Conservation (phyloP, 1,140 invertebrate species). For the Drosophila neocordata region DNA sequence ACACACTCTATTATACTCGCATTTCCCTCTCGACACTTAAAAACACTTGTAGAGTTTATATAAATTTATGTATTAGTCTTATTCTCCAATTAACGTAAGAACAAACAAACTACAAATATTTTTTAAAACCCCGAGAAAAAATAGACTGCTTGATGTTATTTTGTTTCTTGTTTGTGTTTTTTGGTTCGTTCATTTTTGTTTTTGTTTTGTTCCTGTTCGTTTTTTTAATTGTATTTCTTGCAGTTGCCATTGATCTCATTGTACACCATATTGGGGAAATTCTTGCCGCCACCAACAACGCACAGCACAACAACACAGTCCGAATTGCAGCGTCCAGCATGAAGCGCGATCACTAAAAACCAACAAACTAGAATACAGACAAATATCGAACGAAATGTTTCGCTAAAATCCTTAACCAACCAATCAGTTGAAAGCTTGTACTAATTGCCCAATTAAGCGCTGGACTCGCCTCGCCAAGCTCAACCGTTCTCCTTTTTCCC, state of each 20-base stretch:
- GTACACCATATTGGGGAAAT: slow-evolving; percentile 99
- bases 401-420: slow-evolving; percentile 4
- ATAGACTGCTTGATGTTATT: slow-evolving; percentile 62
- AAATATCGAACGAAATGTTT: neutral
- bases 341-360: slow-evolving; percentile 74
- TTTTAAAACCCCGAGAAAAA: slow-evolving; percentile 20
- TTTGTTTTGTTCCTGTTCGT: slow-evolving; percentile 58
- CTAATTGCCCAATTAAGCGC: slow-evolving; percentile 43
- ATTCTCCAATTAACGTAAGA: slow-evolving; percentile 16
- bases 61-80: slow-evolving; percentile 38
- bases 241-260: slow-evolving; percentile 99
- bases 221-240: slow-evolving; percentile 85
- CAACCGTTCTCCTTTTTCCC: neutral
- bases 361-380: slow-evolving; percentile 21
- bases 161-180: slow-evolving; percentile 29
- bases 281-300: slow-evolving; percentile 84
- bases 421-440: slow-evolving; percentile 38
- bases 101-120: slow-evolving; percentile 35
- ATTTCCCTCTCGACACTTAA: slow-evolving; percentile 3
- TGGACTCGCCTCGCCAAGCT: slow-evolving; percentile 1
- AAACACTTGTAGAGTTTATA: slow-evolving; percentile 51
- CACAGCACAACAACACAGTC: slow-evolving; percentile 77
- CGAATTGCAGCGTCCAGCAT: slow-evolving; percentile 69
- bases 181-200: slow-evolving; percentile 46
- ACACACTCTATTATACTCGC: slow-evolving; percentile 20